These are phyloP conservation scores for Mimumesa dahlbomi DNA, from an alignment of 2,888 invertebrate species.

Conservation along the genomic window DNA sequence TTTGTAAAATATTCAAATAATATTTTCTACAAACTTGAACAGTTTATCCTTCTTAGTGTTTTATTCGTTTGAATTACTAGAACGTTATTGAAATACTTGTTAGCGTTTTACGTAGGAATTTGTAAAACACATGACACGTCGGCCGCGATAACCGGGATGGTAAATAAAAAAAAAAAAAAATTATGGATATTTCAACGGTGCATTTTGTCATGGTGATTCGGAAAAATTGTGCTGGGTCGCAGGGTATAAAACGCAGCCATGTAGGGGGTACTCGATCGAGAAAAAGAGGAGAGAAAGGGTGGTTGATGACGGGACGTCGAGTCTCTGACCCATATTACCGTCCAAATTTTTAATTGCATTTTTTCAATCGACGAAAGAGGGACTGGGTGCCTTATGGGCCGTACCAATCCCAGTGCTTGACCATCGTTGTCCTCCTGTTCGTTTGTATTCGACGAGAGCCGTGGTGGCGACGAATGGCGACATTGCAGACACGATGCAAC, in stretches of 20 bases:
- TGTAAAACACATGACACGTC: too few relatives aligned
- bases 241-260: constrained; percentile 1
- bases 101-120: too few relatives aligned
- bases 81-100: too few relatives aligned
- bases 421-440: constrained; percentile 39
- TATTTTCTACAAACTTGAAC: too few relatives aligned
- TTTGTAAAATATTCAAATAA: too few relatives aligned
- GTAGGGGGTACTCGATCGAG: background rate
- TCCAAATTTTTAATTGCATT: constrained; percentile 66
- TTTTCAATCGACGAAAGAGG: constrained; percentile 57
- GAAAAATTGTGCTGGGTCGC: background rate
- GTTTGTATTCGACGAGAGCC: constrained; percentile 54
- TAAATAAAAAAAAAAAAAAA: too few relatives aligned
- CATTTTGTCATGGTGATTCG: background rate
- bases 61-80: too few relatives aligned
- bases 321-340: constrained; percentile 61
- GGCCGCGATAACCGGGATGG: too few relatives aligned
- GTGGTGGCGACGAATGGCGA: constrained; percentile 44
- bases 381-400: constrained; percentile 51
- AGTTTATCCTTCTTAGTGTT: too few relatives aligned
- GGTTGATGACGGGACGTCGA: constrained; percentile 21
- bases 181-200: background rate
- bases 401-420: constrained; percentile 34
- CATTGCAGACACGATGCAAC: constrained; percentile 62
- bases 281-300: background rate